phyloP scores from a whole-genome alignment of 2,888 invertebrate species.

The Luperina testacea region DNA sequence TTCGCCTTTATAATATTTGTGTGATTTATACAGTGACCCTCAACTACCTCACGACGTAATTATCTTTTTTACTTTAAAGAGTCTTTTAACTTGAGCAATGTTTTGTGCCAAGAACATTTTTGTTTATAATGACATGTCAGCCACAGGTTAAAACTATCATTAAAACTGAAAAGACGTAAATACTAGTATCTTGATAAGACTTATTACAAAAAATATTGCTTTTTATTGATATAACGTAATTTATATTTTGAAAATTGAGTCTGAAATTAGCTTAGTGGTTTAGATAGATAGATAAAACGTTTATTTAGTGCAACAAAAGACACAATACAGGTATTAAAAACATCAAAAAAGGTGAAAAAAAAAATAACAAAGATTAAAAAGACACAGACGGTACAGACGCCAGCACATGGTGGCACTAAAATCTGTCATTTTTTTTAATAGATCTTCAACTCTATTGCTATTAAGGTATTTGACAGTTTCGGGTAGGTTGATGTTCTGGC shows the following conservation, averaged over 20 bases:
- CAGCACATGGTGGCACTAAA: no score
- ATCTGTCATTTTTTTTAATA: no score
- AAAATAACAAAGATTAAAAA: no score
- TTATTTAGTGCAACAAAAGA: no score
- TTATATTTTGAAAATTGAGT: background rate
- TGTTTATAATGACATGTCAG: constrained; percentile 28
- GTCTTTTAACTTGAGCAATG: background rate
- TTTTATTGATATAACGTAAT: background rate
- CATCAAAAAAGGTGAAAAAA: no score
- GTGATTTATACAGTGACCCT: background rate
- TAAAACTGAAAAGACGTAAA: constrained; percentile 1
- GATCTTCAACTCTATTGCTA: no score
- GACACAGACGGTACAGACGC: background rate
- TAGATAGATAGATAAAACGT: no score
- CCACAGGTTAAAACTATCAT: constrained; percentile 14
- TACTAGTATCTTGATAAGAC: background rate
- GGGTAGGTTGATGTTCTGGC: no score
- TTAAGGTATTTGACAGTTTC: no score
- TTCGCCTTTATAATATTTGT: no score
- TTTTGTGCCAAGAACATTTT: background rate
- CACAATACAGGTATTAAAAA: no score
- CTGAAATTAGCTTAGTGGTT: background rate
- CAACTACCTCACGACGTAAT: background rate
- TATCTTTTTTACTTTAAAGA: background rate
- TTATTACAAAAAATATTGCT: background rate